Conservation (phyloP, 2,113 vertebrate species). For the Petromus typicus region DNA sequence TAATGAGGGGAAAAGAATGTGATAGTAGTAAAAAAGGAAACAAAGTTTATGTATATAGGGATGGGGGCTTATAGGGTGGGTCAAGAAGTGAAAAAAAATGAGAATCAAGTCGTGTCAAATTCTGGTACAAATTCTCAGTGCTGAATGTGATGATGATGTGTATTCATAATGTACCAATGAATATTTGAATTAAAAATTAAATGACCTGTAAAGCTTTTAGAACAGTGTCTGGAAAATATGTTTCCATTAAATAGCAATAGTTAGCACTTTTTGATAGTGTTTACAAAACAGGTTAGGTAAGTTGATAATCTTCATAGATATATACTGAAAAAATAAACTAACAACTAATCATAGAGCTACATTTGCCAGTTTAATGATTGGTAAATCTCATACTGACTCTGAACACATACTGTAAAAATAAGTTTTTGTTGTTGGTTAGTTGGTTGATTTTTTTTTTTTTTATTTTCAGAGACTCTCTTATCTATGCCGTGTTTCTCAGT, state of each 20-base stretch:
- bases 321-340: neutral
- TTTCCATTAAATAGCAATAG: neutral
- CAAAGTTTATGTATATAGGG: too few species aligned
- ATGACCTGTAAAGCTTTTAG: neutral
- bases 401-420: neutral
- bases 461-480: neutral
- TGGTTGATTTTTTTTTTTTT: neutral
- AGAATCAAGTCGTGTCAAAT: too few species aligned
- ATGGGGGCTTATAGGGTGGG: too few species aligned
- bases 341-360: neutral
- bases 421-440: neutral
- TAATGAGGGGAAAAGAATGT: too few species aligned
- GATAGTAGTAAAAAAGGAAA: too few species aligned
- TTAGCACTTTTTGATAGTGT: neutral
- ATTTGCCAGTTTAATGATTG: neutral
- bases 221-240: accelerated
- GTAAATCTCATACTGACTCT: neutral
- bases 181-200: slow-evolving; percentile 30
- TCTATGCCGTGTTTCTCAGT: neutral
- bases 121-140: too few species aligned
- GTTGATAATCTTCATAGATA: neutral
- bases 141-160: too few species aligned
- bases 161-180: too few species aligned
- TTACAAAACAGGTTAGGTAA: neutral
- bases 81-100: too few species aligned